A percentile compares a stretch with the other conserved stretches of the same genome.
Conservation (phyloP, 2,113 vertebrate genomes). For the Colinus virginianus region DNA sequence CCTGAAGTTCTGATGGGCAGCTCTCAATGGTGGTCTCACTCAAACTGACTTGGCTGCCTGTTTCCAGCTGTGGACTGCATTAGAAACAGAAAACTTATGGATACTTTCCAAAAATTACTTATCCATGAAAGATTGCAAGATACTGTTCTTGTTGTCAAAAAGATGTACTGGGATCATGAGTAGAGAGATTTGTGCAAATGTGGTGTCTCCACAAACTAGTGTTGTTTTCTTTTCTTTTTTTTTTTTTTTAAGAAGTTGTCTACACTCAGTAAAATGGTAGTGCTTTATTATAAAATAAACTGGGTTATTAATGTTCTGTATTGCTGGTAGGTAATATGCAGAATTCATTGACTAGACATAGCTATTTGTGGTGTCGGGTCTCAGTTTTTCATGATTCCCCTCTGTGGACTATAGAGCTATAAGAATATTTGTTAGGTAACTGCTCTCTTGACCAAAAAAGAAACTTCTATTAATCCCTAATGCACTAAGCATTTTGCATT, state of each 20-base stretch:
- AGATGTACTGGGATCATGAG: background rate
- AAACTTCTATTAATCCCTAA: background rate
- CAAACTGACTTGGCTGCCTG: background rate
- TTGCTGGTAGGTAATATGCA: background rate
- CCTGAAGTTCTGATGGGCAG: background rate
- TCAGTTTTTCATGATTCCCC: background rate
- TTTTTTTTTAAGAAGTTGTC: background rate
- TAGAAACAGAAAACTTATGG: background rate
- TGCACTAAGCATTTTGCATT: background rate
- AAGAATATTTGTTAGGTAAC: background rate
- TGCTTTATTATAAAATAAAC: background rate
- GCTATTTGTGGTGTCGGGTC: background rate
- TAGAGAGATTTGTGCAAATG: background rate
- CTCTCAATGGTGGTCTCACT: background rate
- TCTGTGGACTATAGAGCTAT: background rate
- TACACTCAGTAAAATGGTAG: background rate
- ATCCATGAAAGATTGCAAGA: background rate
- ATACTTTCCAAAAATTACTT: conserved; percentile 24
- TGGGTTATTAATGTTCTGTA: background rate
- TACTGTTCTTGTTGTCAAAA: background rate
- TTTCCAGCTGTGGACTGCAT: conserved; percentile 35
- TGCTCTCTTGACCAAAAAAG: background rate
- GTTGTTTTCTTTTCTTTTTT: accelerated
- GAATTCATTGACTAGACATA: background rate
- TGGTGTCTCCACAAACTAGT: background rate